Percentiles rank a stretch among this genome's conserved stretches.
These are phyloP conservation scores for Pterostichus madidus DNA, from an alignment of 2,888 invertebrate genomes.

Conservation along the genomic window DNA sequence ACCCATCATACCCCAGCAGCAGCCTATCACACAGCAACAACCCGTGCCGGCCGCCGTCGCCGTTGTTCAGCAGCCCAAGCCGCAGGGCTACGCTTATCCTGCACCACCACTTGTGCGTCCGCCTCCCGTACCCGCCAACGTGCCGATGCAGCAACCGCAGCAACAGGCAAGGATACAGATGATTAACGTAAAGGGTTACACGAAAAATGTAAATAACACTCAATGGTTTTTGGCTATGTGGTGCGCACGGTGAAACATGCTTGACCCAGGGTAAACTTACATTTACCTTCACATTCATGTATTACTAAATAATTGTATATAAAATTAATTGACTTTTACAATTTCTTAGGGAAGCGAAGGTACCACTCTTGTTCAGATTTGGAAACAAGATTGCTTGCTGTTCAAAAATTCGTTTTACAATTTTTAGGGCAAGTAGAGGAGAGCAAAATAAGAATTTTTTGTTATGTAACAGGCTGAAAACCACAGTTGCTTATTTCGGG, in stretches of 20 bases:
- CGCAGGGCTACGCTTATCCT: slow-evolving; percentile 68
- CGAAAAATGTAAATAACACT: slow-evolving; percentile 64
- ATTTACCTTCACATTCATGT: background rate
- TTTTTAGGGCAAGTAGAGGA: too few species aligned
- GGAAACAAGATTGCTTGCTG: too few species aligned
- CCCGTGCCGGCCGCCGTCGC: background rate
- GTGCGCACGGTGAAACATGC: slow-evolving; percentile 41
- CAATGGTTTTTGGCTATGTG: slow-evolving; percentile 44
- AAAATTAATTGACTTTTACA: too few species aligned
- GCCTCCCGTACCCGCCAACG: slow-evolving; percentile 69
- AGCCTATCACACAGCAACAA: slow-evolving; percentile 57
- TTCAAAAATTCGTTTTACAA: too few species aligned
- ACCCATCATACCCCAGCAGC: slow-evolving; percentile 61
- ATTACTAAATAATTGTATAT: background rate
- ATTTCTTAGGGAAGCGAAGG: too few species aligned
- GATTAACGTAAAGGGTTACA: slow-evolving; percentile 60
- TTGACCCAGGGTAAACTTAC: slow-evolving; percentile 9
- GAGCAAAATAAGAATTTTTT: too few species aligned
- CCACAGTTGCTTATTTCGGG: too few species aligned
- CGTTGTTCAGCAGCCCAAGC: slow-evolving; percentile 69
- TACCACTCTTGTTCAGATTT: too few species aligned
- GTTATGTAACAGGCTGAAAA: too few species aligned
- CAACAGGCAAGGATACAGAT: slow-evolving; percentile 69
- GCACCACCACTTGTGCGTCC: slow-evolving; percentile 68
- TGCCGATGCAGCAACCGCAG: slow-evolving; percentile 69